A percentile compares a stretch with the other conserved stretches of the same genome.
Conservation (phyloP, 2,888 invertebrate species). For the Criorhina ranunculi region DNA sequence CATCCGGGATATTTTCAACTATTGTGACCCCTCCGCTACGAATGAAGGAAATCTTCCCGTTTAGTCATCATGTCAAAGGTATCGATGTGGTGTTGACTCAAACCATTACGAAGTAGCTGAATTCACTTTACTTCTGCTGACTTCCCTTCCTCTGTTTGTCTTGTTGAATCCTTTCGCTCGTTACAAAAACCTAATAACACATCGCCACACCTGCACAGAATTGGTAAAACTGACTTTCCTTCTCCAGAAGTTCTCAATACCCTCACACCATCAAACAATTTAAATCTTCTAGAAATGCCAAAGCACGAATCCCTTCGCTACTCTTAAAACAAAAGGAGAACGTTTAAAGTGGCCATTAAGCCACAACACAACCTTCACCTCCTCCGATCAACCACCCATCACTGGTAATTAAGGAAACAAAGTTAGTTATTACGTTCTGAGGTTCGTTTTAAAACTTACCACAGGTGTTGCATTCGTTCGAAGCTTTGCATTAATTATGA, state of each 20-base stretch:
- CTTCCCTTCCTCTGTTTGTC: neutral
- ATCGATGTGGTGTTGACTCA: too few relatives aligned
- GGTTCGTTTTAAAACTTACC: conserved; percentile 84
- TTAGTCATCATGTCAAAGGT: too few relatives aligned
- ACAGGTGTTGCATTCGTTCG: conserved; percentile 85
- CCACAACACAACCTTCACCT: conserved; percentile 60
- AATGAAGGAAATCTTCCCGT: too few relatives aligned
- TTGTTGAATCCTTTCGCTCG: conserved; percentile 2
- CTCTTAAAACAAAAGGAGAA: conserved; percentile 35
- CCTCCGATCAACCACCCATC: conserved; percentile 10
- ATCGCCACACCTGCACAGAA: conserved; percentile 57
- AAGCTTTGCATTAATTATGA: conserved; percentile 85
- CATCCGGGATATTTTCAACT: too few relatives aligned
- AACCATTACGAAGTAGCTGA: too few relatives aligned
- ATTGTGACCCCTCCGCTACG: too few relatives aligned
- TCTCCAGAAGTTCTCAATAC: neutral
- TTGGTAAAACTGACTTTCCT: conserved; percentile 7
- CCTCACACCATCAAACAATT: conserved; percentile 7
- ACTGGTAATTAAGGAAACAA: conserved; percentile 75
- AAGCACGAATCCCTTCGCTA: conserved; percentile 40
- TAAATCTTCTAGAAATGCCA: conserved; percentile 56
- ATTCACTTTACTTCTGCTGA: too few relatives aligned
- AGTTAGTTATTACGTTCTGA: conserved; percentile 78
- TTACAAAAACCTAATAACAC: conserved; percentile 30
- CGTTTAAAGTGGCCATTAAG: conserved; percentile 74